Evolutionary conservation across 37 sponge, comb jelly and placozoan species (phyloP).

Genomic region (Oopsacas minuta): DNA sequence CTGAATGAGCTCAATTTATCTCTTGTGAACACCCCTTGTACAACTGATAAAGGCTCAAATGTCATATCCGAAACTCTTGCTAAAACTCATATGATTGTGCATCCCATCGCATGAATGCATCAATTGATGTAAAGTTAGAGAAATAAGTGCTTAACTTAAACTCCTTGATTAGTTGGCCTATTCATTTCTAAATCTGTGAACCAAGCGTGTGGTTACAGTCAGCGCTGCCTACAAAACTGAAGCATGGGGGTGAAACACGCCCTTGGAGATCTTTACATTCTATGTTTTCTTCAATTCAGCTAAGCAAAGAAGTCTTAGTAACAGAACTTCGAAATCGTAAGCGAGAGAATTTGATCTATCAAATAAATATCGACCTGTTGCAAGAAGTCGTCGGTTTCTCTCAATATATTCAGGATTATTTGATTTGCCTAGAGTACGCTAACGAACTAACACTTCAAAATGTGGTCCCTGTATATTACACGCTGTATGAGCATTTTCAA

Average conservation of each 20-base stretch:
- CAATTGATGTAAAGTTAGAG: background rate
- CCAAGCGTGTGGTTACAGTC: background rate
- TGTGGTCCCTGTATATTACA: constrained; percentile 1
- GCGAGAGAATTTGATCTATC: background rate
- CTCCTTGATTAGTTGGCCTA: background rate
- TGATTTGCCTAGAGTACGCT: background rate
- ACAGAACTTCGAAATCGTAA: background rate
- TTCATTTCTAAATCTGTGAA: background rate
- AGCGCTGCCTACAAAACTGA: background rate
- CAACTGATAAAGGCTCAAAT: constrained; percentile 12
- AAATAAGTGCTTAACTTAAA: background rate
- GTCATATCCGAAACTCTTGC: background rate
- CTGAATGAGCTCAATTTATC: background rate
- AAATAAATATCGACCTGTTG: background rate
- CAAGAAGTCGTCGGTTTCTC: background rate
- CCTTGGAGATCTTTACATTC: constrained; percentile 7
- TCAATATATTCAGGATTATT: background rate
- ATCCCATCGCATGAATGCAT: background rate
- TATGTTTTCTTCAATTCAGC: background rate
- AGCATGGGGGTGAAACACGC: constrained; percentile 16
- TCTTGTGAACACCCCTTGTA: background rate
- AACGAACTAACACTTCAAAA: background rate
- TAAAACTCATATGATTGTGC: constrained; percentile 12
- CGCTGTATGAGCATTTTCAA: constrained; percentile 9
- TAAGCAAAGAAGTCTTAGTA: background rate